These are phyloP conservation scores for Meloe dianella DNA, from an alignment of 2,888 invertebrate genomes.

Conservation along the genomic window DNA sequence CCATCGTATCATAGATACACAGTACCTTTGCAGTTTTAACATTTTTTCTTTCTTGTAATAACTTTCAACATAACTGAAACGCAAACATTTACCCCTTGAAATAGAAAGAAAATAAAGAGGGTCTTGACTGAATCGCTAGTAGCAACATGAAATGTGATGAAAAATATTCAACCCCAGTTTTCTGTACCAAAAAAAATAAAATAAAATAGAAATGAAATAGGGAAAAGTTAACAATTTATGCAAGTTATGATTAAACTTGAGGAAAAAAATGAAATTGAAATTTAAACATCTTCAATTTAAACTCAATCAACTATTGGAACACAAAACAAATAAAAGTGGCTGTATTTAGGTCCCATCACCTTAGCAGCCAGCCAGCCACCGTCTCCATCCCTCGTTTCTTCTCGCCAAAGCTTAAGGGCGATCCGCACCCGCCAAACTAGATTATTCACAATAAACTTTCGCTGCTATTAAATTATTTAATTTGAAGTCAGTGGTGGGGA, in stretches of 20 bases:
- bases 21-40: conserved; percentile 26
- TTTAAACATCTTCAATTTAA: not conserved
- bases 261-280: not conserved
- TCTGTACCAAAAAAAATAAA: too few species aligned
- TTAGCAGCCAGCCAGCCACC: not conserved
- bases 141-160: not conserved
- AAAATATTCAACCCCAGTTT: conserved; percentile 3
- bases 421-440: conserved; percentile 54
- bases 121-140: not conserved
- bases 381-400: conserved; percentile 19
- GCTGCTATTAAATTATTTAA: conserved; percentile 63
- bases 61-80: conserved; percentile 26
- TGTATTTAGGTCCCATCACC: not conserved
- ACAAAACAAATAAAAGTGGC: conserved; percentile 26
- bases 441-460: conserved; percentile 64
- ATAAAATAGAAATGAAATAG: conserved; percentile 6
- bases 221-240: not conserved
- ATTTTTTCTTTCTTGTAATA: conserved; percentile 27
- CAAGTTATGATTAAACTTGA: not conserved
- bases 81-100: conserved; percentile 54
- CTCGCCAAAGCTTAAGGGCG: conserved; percentile 23
- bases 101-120: conserved; percentile 56
- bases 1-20: conserved; percentile 26
- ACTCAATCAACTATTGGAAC: conserved; percentile 7
- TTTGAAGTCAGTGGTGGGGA: conserved; percentile 56